Conservation (phyloP, 2,888 invertebrate genomes). For the Morpho deidamia region DNA sequence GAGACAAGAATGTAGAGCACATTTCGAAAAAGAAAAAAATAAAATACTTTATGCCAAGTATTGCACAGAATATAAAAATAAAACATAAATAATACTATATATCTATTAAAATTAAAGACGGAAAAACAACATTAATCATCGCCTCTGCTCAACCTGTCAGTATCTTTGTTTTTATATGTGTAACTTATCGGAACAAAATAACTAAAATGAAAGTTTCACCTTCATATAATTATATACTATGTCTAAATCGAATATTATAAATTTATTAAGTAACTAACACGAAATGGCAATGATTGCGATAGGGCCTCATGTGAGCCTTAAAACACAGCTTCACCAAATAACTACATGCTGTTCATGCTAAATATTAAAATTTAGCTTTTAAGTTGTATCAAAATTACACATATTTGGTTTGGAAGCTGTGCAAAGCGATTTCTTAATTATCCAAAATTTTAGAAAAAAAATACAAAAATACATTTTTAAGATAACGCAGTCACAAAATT, state of each 20-base stretch:
- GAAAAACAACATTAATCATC: slow-evolving; percentile 10
- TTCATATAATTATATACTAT: slow-evolving; percentile 27
- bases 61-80: slow-evolving; percentile 42
- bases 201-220: slow-evolving; percentile 45
- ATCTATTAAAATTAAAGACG: slow-evolving; percentile 17
- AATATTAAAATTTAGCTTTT: background rate
- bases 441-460: background rate
- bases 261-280: slow-evolving; percentile 46
- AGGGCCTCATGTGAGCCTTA: slow-evolving; percentile 5
- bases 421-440: background rate
- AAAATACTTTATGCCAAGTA: slow-evolving; percentile 46
- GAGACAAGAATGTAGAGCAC: too few species aligned
- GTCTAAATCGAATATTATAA: slow-evolving; percentile 30
- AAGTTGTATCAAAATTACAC: background rate
- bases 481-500: background rate
- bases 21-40: slow-evolving; percentile 1
- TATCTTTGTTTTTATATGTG: slow-evolving; percentile 11
- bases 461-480: slow-evolving; percentile 4
- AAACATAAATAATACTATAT: slow-evolving; percentile 15
- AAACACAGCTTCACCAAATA: slow-evolving; percentile 9
- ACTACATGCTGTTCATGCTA: background rate
- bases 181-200: background rate
- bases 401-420: background rate
- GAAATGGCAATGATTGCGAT: slow-evolving; percentile 56
- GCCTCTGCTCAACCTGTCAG: background rate